Evolutionary conservation across 2,888 invertebrate genomes (phyloP).

Genomic region (Cephalotes varians): DNA sequence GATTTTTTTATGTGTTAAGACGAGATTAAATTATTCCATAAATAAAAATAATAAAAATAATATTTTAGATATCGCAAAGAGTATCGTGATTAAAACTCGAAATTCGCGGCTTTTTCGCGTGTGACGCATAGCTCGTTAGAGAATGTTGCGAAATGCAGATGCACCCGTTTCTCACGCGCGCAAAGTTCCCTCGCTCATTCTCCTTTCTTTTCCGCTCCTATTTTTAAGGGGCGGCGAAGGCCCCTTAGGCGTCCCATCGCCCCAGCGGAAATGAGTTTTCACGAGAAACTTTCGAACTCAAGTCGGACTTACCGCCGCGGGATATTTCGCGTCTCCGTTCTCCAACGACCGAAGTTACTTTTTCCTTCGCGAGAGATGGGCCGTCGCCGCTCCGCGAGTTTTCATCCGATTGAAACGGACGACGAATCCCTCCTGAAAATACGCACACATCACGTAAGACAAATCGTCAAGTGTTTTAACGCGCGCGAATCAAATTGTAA

Average conservation of each 20-base stretch:
- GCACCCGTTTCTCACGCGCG: neutral
- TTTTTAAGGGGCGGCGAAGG: conserved; percentile 13
- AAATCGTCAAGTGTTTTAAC: neutral
- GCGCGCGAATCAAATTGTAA: neutral
- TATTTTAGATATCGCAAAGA: neutral
- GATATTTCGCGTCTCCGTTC: conserved; percentile 42
- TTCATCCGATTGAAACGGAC: conserved; percentile 28
- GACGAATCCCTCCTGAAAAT: conserved; percentile 7
- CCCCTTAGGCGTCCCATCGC: conserved; percentile 10
- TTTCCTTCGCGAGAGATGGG: neutral
- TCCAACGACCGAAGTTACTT: conserved; percentile 26
- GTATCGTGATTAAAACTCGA: neutral
- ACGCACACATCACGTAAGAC: neutral
- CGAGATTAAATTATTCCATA: neutral
- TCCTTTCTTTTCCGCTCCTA: neutral
- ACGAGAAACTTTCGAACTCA: conserved; percentile 42
- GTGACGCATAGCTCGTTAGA: conserved; percentile 12
- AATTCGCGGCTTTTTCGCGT: neutral
- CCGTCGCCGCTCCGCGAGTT: neutral
- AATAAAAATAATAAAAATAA: neutral
- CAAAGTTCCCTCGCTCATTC: neutral
- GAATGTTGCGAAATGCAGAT: conserved; percentile 19
- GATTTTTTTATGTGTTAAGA: neutral
- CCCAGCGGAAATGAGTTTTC: conserved; percentile 43
- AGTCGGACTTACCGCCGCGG: conserved; percentile 44